Base-by-base conservation (phyloP, 2,113 vertebrate species). In the Gymnobelideus leadbeateri region DNA sequence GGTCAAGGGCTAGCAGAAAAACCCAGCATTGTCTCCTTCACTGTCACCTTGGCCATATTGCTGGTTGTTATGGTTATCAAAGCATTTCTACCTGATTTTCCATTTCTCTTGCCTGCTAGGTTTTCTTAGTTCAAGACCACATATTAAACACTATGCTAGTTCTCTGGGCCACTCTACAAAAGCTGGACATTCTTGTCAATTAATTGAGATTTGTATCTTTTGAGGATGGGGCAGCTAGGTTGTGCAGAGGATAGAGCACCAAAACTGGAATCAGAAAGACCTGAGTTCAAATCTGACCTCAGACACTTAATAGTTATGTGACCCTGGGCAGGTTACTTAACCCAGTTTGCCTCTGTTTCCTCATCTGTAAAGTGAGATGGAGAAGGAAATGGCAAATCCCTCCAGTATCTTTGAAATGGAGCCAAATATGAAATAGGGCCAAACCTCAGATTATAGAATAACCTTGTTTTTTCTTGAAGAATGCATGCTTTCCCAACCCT, bases 191-290 rank as follows among this genome's bases (percentile, higher is more conserved):
- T 51, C 0, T n/a, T 90, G 31, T 28, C 61, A 8, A 91, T 92
- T 91, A 94, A 92, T n/a, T 91, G 46, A 77, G 91, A n/a, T 14
- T 31, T n/a, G 52, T 94, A 26, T 90, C n/a, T 10, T 95, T 93
- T 54, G 89, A 84, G 50, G 54, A 51, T 19, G 92, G 91, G 37
- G 24, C 61, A n/a, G 12, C 61, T 26, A 28, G 55, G 55, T 9
- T 23, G 21, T 24, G 5, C 54, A 55, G 54, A 21, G 54, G 54
- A 55, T 55, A 55, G 57, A 31, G 11, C 10, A 14, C n/a, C 16
- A 21, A 12, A 19, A 1, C 68, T 84, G 6, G 37, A 84, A 37
- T 84, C 14, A 43, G 37, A 12, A 84, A 84, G 37, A n/a, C 14
- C 37, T 23, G n/a, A 84, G 19, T 84, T 84, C 68, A 43, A 84